Evolutionary conservation across 2,797 vertebrate species (phyloP), one percentile per base, ranked within the genome.

Genomic region (Alca torda): DNA sequence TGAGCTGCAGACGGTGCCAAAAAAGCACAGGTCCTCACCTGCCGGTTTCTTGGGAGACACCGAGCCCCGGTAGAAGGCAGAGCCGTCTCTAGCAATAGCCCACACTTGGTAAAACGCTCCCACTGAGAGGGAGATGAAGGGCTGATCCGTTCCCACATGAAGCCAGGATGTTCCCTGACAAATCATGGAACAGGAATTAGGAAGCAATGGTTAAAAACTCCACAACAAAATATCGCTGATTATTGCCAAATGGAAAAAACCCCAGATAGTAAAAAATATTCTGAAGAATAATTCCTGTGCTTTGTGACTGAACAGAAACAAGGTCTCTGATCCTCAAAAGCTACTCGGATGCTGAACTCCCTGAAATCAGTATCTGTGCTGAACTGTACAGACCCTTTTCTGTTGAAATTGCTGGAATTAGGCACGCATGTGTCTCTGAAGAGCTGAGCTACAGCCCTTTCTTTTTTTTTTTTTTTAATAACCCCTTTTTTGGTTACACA

Each of bases 101-200:
- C 99, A 99, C 64, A 99, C 99, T 95, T 99, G 99, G 89, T 98
- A 98, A 95, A 98, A 98, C 19, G 98, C 98, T 39, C 99, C 99
- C 2, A 99, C 97, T 60, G 99, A 99, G 95, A 99, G 96, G 3
- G 99, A 99, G 95, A 98, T 98, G 67, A 99, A 99, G 69, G 99
- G 99, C 96, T 99, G 99, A 94, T 99, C 99, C 4, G 99, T 99
- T 91, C 99, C 99, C 28, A 99, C 98, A 0, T 99, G 99, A 56
- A 99, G 99, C 99, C 99, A 99, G 9, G 99, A 99, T 14, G 98
- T 98, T 70, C 99, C 99, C 99, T 99, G 92, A 50, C 21, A 84
- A 83, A 72, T n/a, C 31, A 41, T 1, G 11, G 45, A 45, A 79
- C 23, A 37, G 25, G 16, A 89, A 35, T 43, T 83, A 14, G 50